These are phyloP conservation scores for Cryptotis parvus DNA, from an alignment of 2,113 vertebrate genomes.

Conservation along the genomic window DNA sequence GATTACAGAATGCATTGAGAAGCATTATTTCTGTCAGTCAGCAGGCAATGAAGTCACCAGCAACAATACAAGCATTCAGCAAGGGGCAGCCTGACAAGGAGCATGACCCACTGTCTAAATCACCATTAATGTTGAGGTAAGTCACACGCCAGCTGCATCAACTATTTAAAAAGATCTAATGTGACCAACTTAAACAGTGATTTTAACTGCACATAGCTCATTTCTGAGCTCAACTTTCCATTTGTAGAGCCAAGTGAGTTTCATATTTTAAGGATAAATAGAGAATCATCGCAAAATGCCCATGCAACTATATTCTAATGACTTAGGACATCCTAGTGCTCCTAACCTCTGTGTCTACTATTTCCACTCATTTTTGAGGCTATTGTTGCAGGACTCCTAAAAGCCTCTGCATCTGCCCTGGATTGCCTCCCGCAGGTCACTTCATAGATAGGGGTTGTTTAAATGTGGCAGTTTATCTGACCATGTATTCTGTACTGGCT, in stretches of 20 bases:
- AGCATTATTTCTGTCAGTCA: slow-evolving; percentile 19
- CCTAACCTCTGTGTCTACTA: not conserved
- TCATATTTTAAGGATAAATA: slow-evolving; percentile 61
- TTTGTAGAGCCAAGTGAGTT: slow-evolving; percentile 61
- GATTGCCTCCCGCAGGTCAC: too few species aligned
- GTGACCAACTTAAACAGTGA: slow-evolving; percentile 50
- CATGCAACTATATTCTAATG: not conserved
- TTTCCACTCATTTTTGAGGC: not conserved
- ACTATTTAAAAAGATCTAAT: slow-evolving; percentile 72
- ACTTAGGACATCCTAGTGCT: not conserved
- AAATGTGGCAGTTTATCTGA: too few species aligned
- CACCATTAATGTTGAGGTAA: slow-evolving; percentile 63
- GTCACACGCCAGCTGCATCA: slow-evolving; percentile 72
- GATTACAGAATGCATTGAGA: slow-evolving; percentile 53
- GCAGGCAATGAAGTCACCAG: slow-evolving; percentile 63
- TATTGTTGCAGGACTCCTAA: too few species aligned
- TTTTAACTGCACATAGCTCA: slow-evolving; percentile 41
- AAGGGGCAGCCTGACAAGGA: slow-evolving; percentile 30
- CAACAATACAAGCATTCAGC: slow-evolving; percentile 71
- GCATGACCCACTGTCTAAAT: slow-evolving; percentile 6
- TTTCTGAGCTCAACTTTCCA: slow-evolving; percentile 73
- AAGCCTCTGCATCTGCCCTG: too few species aligned
- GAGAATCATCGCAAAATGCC: slow-evolving; percentile 36
- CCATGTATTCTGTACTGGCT: too few species aligned
- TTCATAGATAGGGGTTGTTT: too few species aligned